A percentile compares a stretch with the other conserved stretches of the same genome.
These are phyloP conservation scores for Ligdia adustata DNA, from an alignment of 2,888 invertebrate species.

Conservation along the genomic window DNA sequence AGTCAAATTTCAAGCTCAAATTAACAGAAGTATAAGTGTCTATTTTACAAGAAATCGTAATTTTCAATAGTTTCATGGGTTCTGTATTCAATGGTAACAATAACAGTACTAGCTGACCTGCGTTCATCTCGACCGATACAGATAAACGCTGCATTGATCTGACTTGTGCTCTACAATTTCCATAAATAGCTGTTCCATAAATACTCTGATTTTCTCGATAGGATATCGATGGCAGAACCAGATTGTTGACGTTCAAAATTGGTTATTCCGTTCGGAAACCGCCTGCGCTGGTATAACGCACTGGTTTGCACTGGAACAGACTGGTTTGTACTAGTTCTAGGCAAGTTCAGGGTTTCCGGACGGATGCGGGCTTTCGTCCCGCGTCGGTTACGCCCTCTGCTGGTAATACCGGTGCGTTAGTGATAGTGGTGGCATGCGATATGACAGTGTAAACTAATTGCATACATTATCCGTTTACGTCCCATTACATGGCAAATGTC, in stretches of 20 bases:
- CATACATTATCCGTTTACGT: no score
- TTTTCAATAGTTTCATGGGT: no score
- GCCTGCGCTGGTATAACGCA: conserved; percentile 33
- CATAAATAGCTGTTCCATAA: conserved; percentile 21
- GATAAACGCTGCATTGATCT: conserved; percentile 1
- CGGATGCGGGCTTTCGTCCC: conserved; percentile 41
- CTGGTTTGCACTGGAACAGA: conserved; percentile 45
- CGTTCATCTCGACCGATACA: background rate
- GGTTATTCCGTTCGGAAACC: conserved; percentile 64
- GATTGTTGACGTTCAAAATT: conserved; percentile 51
- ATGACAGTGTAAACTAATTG: conserved; percentile 8
- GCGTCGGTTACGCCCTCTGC: conserved; percentile 29
- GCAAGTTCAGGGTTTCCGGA: conserved; percentile 35
- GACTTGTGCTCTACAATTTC: conserved; percentile 21
- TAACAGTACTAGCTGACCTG: background rate
- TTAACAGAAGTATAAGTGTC: no score
- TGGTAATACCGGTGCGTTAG: conserved; percentile 5
- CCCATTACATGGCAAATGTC: no score
- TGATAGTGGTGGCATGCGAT: conserved; percentile 21
- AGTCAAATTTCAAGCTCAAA: no score
- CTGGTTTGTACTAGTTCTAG: conserved; percentile 27
- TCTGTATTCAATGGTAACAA: no score
- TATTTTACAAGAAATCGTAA: no score
- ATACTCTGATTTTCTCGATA: conserved; percentile 22
- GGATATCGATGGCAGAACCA: conserved; percentile 35